Evolutionary conservation across 2,888 invertebrate genomes (phyloP).

Genomic region (Microchrysa polita): DNA sequence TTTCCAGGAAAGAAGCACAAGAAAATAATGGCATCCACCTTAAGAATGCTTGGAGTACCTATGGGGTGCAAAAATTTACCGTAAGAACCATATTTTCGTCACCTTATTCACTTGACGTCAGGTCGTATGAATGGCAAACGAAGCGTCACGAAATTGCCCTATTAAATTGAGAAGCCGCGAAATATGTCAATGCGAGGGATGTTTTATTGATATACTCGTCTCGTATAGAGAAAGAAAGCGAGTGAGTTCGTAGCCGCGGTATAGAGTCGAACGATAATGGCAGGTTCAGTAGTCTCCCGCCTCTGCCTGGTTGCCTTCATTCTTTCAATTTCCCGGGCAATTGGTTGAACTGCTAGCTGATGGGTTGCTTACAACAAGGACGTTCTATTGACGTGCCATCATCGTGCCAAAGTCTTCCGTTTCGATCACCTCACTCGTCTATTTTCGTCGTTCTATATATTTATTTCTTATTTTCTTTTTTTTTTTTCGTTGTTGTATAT

Average conservation of each 20-base stretch:
- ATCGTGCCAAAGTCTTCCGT: not conserved
- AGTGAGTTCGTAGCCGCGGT: conserved; percentile 44
- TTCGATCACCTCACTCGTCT: conserved; percentile 31
- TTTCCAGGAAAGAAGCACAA: conserved; percentile 24
- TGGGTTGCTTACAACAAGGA: not conserved
- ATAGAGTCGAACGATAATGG: conserved; percentile 26
- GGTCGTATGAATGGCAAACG: not conserved
- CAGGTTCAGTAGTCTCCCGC: not conserved
- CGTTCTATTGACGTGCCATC: not conserved
- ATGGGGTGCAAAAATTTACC: not conserved
- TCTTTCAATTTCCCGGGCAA: not conserved
- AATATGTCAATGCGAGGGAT: conserved; percentile 48
- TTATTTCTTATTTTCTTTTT: conserved; percentile 27
- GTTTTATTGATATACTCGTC: conserved; percentile 45
- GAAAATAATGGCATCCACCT: conserved; percentile 11
- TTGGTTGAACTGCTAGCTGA: not conserved
- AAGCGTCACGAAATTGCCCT: conserved; percentile 35
- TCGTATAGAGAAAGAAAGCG: no score
- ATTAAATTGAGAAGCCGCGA: conserved; percentile 48
- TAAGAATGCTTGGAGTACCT: not conserved
- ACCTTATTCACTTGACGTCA: conserved; percentile 22
- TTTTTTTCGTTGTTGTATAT: no score
- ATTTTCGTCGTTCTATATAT: no score
- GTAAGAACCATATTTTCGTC: conserved; percentile 31
- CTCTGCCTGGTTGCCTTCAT: no score